Evolutionary conservation across 2,888 invertebrate species (phyloP), one percentile per base, ranked within the genome.

Genomic region (Pollenia labialis): DNA sequence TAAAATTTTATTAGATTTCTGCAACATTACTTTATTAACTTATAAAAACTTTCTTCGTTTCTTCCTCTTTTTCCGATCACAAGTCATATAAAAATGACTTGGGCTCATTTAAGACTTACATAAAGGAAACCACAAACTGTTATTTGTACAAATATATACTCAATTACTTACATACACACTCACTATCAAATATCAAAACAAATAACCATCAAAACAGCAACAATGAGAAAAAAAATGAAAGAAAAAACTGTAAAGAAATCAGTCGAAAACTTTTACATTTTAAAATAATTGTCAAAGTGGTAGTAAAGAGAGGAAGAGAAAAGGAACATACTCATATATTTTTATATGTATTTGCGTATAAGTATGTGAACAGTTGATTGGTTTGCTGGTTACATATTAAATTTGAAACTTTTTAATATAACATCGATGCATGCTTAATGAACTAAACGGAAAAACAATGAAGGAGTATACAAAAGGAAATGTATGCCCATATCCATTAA

Each of bases 81-180:
- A 81, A 71, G 52, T 58, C 69, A 50, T 71, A 81, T 76, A 54
- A 81, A 81, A 81, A 46, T 66, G 44, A 58, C 52, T 72, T 77
- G 71, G 76, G 85, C 72, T 77, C 81, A 85, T 85, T 85, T 64
- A 54, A 58, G 52, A 76, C 46, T 46, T 50, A 58, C 58, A 77
- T 66, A 66, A 81, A 77, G 66, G 46, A 72, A 81, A 56, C 64
- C 81, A 76, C 64, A 81, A 52, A 69, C 48, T 64, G 16, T 62
- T 54, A 68, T 60, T 79, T 48, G 10, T 11, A 56, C 40, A 77
- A 66, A 71, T 64, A 48, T 50, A 58, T 71, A 76, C 68, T 42
- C 4, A 40, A 23, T 76, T 64, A n/a, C 14, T 50, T 40, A 32
- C 68, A 23, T 3, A 40, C 44, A 66, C 54, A n/a, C 14, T 50